These are phyloP conservation scores for Lutraria lutraria DNA, from an alignment of 2,888 invertebrate species.

Conservation along the genomic window DNA sequence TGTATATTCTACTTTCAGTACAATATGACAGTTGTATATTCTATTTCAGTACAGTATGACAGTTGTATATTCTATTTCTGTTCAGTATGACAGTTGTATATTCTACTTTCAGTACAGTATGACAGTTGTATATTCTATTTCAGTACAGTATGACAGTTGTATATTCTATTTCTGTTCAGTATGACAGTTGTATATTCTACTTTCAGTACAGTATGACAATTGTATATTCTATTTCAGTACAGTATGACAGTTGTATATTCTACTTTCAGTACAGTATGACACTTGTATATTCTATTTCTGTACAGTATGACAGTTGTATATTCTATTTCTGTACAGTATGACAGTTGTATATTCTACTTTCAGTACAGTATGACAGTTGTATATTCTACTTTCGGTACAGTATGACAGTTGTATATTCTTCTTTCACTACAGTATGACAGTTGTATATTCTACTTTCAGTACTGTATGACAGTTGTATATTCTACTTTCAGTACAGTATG, in stretches of 20 bases:
- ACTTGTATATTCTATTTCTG: too few species aligned
- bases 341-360: too few species aligned
- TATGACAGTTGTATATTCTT: constrained; percentile 92
- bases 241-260: constrained; percentile 93
- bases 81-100: constrained; percentile 93
- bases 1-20: too few species aligned
- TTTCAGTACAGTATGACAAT: constrained; percentile 95
- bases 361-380: constrained; percentile 94
- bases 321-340: constrained; percentile 94
- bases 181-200: constrained; percentile 92
- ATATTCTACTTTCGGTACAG: too few species aligned
- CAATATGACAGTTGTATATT: constrained; percentile 93
- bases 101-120: constrained; percentile 96
- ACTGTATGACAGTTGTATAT: constrained; percentile 93
- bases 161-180: too few species aligned
- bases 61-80: too few species aligned
- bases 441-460: too few species aligned
- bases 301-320: constrained; percentile 94
- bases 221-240: too few species aligned
- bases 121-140: too few species aligned
- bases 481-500: constrained; percentile 95
- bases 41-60: constrained; percentile 94
- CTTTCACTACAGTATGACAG: constrained; percentile 94
- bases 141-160: constrained; percentile 95
- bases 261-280: constrained; percentile 94